Conservation (phyloP, 2,113 vertebrate genomes). For the Cyprinodon tularosa region DNA sequence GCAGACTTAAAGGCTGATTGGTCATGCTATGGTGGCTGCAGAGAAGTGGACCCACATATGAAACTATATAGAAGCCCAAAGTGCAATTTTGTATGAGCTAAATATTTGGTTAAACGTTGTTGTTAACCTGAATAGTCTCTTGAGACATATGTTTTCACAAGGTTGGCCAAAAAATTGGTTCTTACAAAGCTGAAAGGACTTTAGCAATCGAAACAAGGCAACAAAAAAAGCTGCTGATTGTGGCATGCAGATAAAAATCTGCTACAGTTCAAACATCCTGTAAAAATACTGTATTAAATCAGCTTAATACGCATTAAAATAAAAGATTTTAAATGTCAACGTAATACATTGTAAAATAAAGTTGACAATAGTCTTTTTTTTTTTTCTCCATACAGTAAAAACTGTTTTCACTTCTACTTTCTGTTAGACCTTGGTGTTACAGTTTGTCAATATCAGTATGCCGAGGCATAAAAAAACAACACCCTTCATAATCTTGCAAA, state of each 20-base stretch:
- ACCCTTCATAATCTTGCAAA: constrained; percentile 1
- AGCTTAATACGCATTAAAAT: not conserved
- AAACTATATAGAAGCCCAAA: not conserved
- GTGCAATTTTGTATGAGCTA: not conserved
- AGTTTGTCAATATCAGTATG: not conserved
- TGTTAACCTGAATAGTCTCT: no score
- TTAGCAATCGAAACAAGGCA: not conserved
- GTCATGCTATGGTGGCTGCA: not conserved
- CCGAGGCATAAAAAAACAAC: not conserved
- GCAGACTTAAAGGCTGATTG: not conserved
- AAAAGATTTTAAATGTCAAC: not conserved
- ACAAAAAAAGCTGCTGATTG: not conserved
- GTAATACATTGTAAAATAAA: not conserved
- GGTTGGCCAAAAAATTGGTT: not conserved
- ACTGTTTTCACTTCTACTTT: not conserved
- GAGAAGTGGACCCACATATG: not conserved
- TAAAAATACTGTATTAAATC: not conserved
- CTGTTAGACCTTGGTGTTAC: not conserved
- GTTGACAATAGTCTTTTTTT: not conserved
- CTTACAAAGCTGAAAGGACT: not conserved
- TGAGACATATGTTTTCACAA: not conserved
- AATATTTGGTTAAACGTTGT: no score
- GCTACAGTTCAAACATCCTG: not conserved
- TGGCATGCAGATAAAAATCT: not conserved
- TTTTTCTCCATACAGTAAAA: not conserved